These are phyloP conservation scores for Metacarcinus magister DNA, from an alignment of 2,888 invertebrate genomes.

Conservation along the genomic window DNA sequence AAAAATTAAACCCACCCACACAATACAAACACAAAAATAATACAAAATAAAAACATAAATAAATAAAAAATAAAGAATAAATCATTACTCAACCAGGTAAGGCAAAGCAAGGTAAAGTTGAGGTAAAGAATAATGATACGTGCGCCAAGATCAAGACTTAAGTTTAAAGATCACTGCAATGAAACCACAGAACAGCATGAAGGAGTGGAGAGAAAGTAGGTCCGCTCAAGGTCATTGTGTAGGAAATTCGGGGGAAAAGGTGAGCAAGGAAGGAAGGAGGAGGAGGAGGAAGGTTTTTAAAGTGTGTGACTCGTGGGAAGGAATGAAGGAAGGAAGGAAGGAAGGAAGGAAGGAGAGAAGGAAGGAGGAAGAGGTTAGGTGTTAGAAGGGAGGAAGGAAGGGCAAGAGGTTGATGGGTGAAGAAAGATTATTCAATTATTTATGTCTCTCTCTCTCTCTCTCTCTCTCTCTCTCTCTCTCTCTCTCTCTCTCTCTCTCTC, in stretches of 20 bases:
- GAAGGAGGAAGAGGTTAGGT: too few relatives aligned
- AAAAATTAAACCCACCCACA: too few relatives aligned
- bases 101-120: too few relatives aligned
- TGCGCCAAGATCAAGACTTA: too few relatives aligned
- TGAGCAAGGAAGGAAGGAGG: background rate
- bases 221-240: background rate
- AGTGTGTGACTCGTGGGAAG: background rate
- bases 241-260: background rate
- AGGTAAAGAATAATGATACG: too few relatives aligned
- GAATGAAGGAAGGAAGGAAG: constrained; percentile 21
- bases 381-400: background rate
- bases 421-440: background rate
- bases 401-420: background rate
- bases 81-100: too few relatives aligned
- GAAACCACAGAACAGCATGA: background rate
- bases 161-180: too few relatives aligned
- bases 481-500: background rate
- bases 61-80: too few relatives aligned
- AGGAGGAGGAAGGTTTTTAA: background rate
- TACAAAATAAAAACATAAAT: too few relatives aligned
- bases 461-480: background rate
- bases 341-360: background rate
- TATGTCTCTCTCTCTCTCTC: background rate
- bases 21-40: too few relatives aligned
- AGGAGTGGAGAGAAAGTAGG: background rate